Base-by-base conservation (phyloP, 2,113 vertebrate species). In the Oxygymnocypris stewartii region DNA sequence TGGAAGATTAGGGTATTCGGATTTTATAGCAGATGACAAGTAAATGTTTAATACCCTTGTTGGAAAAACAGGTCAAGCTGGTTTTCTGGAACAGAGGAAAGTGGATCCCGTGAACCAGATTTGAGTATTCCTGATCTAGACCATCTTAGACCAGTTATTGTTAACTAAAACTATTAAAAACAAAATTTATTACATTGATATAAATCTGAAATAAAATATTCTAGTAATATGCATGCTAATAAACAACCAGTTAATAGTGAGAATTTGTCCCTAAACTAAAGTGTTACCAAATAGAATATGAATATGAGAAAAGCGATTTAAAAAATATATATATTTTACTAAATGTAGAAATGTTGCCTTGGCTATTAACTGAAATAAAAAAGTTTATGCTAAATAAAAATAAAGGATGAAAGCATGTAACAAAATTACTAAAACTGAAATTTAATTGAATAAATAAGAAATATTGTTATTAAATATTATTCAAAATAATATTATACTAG, bases 41-140 rank as follows among this genome's bases (percentile, higher is more conserved):
- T n/a, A 74, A 74, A 74, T 74, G 37, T 40, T 40, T 74, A 42
- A 74, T 71, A 71, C 31, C 61, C 31, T 71, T 44, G 40, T 20
- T 74, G 4, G 18, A 12, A 42, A 74, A 74, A 40, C 71, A 74
- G 37, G 71, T 74, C 40, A 74, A 42, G 71, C 71, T 71, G 31
- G 16, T 71, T 71, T 71, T 71, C 16, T 71, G 65, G 31, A 69
- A 35, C 65, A 65, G 12, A 25, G n/a, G 28, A 31, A 31, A 31
- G 28, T 31, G 28, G 28, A 31, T 31, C 28, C 28, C 28, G 28
- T 31, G 28, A 31, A 31, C 28, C 28, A 31, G 28, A 31, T 31
- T 31, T 31, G 28, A 31, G 28, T 31, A 31, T 31, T 2, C 1
- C 28, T 31, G 28, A 31, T 69, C 13, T 69, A 18, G 28, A 18